phyloP scores from a whole-genome alignment of 2,888 invertebrate genomes.

The Lysandra bellargus region DNA sequence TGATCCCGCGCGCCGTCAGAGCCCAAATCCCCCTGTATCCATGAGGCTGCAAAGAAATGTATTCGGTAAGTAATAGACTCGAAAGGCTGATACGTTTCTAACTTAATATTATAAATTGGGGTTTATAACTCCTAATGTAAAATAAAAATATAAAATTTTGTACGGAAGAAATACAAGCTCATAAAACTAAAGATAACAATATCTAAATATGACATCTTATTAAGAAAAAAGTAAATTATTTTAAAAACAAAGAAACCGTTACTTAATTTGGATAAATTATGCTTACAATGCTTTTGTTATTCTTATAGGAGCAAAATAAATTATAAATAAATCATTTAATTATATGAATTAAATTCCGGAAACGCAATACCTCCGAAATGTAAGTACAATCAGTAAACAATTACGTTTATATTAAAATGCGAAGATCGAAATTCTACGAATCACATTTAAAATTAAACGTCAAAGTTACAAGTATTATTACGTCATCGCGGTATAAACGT shows the following conservation, averaged over 20 bases:
- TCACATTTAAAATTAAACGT: background rate
- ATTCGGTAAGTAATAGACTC: constrained; percentile 27
- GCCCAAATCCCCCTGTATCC: constrained; percentile 43
- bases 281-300: no score
- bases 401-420: background rate
- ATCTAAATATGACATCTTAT: no score
- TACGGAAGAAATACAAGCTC: no score
- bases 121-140: background rate
- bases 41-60: constrained; percentile 53
- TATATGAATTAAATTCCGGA: background rate
- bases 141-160: no score
- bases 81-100: background rate
- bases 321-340: no score
- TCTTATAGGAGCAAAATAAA: no score
- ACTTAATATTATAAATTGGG: background rate
- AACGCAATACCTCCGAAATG: background rate
- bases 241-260: no score
- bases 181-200: no score
- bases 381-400: background rate
- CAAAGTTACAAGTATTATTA: background rate
- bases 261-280: no score
- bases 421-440: background rate
- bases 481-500: background rate
- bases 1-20: constrained; percentile 40
- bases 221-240: no score